phyloP scores from a whole-genome alignment of 1,140 invertebrate species.

The Macrobrachium nipponense region DNA sequence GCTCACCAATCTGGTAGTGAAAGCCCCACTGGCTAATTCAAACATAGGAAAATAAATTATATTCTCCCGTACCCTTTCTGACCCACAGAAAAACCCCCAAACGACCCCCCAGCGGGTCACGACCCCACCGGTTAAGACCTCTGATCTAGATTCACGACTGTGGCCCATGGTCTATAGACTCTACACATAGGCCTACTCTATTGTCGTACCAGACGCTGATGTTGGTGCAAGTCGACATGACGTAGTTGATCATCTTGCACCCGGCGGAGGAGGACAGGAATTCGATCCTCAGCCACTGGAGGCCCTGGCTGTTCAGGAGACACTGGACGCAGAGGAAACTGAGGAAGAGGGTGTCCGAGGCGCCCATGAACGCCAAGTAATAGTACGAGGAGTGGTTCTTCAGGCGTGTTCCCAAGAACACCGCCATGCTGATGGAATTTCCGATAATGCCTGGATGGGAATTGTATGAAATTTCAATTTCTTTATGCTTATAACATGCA shows the following conservation, averaged over 20 bases:
- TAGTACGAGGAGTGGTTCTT: slow-evolving; percentile 24
- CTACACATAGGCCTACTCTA: neutral
- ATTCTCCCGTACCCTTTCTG: too few relatives aligned
- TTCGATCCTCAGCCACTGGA: slow-evolving; percentile 2
- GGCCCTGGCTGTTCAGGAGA: slow-evolving; percentile 23
- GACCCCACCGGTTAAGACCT: too few relatives aligned
- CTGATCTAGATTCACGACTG: too few relatives aligned
- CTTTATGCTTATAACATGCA: neutral
- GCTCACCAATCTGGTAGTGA: too few relatives aligned
- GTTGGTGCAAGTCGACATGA: slow-evolving; percentile 1
- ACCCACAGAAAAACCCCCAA: too few relatives aligned
- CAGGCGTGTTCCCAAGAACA: slow-evolving; percentile 34
- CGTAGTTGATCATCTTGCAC: slow-evolving; percentile 48
- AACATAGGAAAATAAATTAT: too few relatives aligned
- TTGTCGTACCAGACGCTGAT: slow-evolving; percentile 23
- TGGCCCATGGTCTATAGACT: neutral
- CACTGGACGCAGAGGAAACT: neutral
- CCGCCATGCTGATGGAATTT: slow-evolving; percentile 12
- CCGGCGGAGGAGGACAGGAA: slow-evolving; percentile 12
- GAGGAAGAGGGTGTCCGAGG: slow-evolving; percentile 28
- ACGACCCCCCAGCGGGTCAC: too few relatives aligned
- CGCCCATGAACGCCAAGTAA: slow-evolving; percentile 37
- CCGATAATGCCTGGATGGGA: slow-evolving; percentile 27
- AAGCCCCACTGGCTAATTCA: too few relatives aligned
- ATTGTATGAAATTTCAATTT: neutral